Conservation (phyloP, 1,140 invertebrate species). For the Drosophila pseudoananassae region DNA sequence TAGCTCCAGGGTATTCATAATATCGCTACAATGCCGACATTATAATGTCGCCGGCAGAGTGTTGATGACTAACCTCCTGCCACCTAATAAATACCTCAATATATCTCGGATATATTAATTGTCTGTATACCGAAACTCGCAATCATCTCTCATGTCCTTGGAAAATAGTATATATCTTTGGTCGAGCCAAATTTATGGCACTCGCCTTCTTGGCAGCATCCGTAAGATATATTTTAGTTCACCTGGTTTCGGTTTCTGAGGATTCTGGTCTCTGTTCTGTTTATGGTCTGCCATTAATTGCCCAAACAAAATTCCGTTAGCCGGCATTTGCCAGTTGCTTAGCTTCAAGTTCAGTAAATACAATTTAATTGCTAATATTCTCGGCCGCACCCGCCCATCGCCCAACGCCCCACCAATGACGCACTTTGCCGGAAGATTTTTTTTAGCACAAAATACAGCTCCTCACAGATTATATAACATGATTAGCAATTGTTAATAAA, state of each 20-base stretch:
- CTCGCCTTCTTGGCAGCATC: conserved; percentile 13
- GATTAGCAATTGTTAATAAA: conserved; percentile 59
- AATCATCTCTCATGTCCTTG: conserved; percentile 24
- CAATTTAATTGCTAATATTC: conserved; percentile 44
- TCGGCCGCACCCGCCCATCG: neutral
- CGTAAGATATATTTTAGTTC: conserved; percentile 20
- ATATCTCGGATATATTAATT: conserved; percentile 43
- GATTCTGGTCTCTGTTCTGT: conserved; percentile 22
- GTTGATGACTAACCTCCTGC: conserved; percentile 34
- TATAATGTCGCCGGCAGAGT: conserved; percentile 13
- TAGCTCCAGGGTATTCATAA: conserved; percentile 14
- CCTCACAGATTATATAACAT: conserved; percentile 45
- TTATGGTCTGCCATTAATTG: conserved; percentile 43
- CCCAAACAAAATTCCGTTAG: conserved; percentile 40
- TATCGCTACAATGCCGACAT: conserved; percentile 12
- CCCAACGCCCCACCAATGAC: conserved; percentile 42
- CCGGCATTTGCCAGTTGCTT: conserved; percentile 18
- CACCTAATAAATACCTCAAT: conserved; percentile 38
- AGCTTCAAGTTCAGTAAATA: conserved; percentile 31
- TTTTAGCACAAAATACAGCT: conserved; percentile 44
- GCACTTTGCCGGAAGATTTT: conserved; percentile 52
- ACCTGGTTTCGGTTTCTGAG: conserved; percentile 15
- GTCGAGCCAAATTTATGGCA: conserved; percentile 23
- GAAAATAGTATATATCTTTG: conserved; percentile 24
- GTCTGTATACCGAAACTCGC: conserved; percentile 14